Conservation (phyloP, 2,113 vertebrate genomes). For the Camelus dromedarius region DNA sequence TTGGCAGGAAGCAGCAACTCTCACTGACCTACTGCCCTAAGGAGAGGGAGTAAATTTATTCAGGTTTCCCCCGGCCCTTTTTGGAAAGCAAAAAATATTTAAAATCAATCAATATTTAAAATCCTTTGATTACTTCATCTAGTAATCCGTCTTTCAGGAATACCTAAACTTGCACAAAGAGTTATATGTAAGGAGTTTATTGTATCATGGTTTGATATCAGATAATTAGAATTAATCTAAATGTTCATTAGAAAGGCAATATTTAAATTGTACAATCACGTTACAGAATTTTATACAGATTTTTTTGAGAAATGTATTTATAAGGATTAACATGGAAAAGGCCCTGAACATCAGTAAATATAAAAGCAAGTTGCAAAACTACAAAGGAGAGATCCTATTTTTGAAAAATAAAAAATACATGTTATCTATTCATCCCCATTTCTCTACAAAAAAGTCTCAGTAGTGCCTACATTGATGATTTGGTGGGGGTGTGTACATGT, state of each 20-base stretch:
- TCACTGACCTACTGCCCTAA: neutral
- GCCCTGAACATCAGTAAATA: neutral
- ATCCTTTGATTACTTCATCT: neutral
- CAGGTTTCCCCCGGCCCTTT: neutral
- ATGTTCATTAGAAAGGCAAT: neutral
- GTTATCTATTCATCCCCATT: neutral
- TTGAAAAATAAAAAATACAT: neutral
- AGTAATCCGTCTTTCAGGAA: neutral
- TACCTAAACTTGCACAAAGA: neutral
- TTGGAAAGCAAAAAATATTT: neutral
- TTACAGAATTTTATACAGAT: neutral
- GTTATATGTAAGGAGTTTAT: neutral
- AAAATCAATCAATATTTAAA: neutral
- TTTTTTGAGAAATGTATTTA: constrained; percentile 6
- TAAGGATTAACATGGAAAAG: neutral
- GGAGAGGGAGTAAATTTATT: neutral
- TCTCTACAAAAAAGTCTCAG: neutral
- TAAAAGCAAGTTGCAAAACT: constrained; percentile 13
- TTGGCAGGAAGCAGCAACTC: neutral
- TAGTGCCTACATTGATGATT: neutral
- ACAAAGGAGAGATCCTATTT: neutral
- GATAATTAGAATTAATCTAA: neutral
- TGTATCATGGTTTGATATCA: neutral
- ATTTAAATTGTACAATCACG: neutral
- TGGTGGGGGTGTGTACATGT: neutral